These are phyloP conservation scores for Ameiurus melas DNA, from an alignment of 2,113 vertebrate species.

Conservation along the genomic window DNA sequence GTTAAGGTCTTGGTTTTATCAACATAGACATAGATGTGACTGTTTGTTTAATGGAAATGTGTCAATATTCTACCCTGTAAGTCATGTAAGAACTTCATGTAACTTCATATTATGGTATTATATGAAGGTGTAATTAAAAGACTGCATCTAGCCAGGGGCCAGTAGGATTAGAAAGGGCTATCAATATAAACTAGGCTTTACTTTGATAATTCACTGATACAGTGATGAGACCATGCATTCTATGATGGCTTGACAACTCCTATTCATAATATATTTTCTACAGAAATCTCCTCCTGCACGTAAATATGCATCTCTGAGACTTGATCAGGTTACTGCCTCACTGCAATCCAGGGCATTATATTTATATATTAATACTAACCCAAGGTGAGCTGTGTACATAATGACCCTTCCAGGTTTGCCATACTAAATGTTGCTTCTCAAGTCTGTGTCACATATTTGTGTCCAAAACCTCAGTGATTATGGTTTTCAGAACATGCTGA, in stretches of 20 bases:
- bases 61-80: neutral
- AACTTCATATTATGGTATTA: too few species aligned
- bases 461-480: neutral
- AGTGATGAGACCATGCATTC: too few species aligned
- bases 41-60: neutral
- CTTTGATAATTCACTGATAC: neutral
- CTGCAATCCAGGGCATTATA: neutral
- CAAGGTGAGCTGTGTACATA: neutral
- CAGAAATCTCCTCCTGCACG: neutral
- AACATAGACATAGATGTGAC: neutral
- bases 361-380: neutral
- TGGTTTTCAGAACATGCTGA: neutral
- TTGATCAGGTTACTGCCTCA: neutral
- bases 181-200: neutral
- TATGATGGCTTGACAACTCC: neutral
- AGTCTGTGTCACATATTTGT: neutral
- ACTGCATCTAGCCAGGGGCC: neutral
- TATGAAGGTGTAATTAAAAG: neutral
- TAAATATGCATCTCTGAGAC: neutral
- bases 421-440: neutral
- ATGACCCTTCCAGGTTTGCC: neutral
- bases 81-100: too few species aligned
- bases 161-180: neutral
- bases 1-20: neutral
- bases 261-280: neutral